Evolutionary conservation across 2,888 invertebrate genomes (phyloP).

Genomic region (Diogma glabrata): DNA sequence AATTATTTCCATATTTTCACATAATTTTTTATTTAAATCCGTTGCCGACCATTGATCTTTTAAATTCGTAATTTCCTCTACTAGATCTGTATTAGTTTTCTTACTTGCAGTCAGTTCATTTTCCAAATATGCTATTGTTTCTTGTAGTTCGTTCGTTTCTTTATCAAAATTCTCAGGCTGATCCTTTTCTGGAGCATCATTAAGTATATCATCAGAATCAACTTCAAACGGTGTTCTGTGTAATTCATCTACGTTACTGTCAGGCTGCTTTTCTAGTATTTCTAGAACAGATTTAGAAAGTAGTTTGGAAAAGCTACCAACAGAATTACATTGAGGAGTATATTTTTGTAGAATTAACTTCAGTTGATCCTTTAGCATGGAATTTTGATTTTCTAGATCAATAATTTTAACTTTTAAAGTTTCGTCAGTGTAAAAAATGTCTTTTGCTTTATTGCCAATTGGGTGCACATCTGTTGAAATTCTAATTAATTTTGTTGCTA

Average conservation of each 20-base stretch:
- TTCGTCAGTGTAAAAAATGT: neutral
- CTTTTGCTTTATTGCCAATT: neutral
- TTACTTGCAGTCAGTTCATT: neutral
- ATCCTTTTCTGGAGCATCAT: too few relatives aligned
- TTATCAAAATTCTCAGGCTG: neutral
- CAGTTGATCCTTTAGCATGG: slow-evolving; percentile 4
- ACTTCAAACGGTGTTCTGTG: neutral
- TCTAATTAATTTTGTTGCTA: slow-evolving; percentile 19
- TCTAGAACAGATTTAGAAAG: neutral
- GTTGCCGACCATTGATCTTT: neutral
- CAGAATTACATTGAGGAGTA: neutral
- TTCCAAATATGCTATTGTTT: neutral
- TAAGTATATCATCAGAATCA: too few relatives aligned
- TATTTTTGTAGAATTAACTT: neutral
- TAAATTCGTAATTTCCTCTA: neutral
- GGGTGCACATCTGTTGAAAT: slow-evolving; percentile 11
- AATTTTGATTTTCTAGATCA: slow-evolving; percentile 4
- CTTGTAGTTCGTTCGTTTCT: neutral
- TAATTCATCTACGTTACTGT: neutral
- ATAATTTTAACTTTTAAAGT: slow-evolving; percentile 1
- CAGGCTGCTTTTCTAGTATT: neutral
- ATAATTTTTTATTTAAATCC: slow-evolving; percentile 1
- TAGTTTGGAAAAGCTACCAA: neutral
- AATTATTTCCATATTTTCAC: neutral
- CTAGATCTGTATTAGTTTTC: neutral